These are phyloP conservation scores for Apis laboriosa DNA, from an alignment of 1,140 invertebrate genomes.

Conservation along the genomic window DNA sequence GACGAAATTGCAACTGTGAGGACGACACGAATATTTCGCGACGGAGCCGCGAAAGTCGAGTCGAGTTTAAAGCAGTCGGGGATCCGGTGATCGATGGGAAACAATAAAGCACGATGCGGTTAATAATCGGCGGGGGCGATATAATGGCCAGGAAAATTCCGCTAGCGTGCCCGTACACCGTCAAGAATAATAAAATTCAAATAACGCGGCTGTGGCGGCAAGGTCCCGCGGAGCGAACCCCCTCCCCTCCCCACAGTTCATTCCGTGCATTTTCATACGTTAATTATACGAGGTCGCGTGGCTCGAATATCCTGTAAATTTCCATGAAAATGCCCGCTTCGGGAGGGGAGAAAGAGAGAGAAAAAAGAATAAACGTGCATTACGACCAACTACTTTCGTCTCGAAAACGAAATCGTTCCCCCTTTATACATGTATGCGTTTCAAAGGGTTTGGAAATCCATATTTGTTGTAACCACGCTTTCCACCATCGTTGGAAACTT, in stretches of 20 bases:
- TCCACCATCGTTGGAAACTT: not conserved
- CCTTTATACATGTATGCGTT: not conserved
- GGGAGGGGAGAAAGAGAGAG: not conserved
- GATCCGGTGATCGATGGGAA: not conserved
- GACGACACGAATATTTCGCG: no score
- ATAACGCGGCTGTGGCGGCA: not conserved
- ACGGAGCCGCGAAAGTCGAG: no score
- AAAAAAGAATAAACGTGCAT: no score
- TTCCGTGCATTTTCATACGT: conserved; percentile 9
- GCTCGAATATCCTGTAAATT: not conserved
- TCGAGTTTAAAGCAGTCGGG: not conserved
- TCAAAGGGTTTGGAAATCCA: not conserved
- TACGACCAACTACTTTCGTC: not conserved
- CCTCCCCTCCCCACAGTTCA: not conserved
- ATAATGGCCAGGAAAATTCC: conserved; percentile 17
- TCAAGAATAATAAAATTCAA: conserved; percentile 31
- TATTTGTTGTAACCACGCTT: not conserved
- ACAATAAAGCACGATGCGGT: conserved; percentile 20
- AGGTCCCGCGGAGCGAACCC: not conserved
- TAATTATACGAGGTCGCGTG: not conserved
- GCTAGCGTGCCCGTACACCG: not conserved
- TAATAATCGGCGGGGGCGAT: conserved; percentile 4
- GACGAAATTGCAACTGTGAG: no score
- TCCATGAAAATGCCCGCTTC: not conserved
- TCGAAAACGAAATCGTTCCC: not conserved